Evolutionary conservation across 2,888 invertebrate genomes (phyloP).

Genomic region (Autographa pulchrina): DNA sequence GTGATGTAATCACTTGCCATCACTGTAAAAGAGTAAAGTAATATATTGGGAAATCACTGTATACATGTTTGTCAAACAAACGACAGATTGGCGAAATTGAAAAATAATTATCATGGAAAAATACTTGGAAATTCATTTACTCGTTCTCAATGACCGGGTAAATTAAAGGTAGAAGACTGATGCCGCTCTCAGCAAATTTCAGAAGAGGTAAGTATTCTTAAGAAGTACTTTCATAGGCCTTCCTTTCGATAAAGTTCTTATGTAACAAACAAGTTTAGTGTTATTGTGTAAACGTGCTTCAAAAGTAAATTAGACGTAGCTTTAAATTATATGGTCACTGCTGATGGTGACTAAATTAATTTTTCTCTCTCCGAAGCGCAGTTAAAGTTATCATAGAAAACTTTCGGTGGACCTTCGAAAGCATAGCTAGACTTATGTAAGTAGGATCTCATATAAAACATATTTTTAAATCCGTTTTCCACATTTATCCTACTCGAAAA

Average conservation of each 20-base stretch:
- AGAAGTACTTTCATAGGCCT: neutral
- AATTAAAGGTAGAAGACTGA: slow-evolving; percentile 52
- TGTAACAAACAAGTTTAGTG: neutral
- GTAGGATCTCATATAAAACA: too few relatives aligned
- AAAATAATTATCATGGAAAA: slow-evolving; percentile 10
- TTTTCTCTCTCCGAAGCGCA: too few relatives aligned
- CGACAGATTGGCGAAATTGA: slow-evolving; percentile 3
- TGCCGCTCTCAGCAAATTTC: slow-evolving; percentile 82
- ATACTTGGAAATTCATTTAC: slow-evolving; percentile 2
- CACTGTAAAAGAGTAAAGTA: too few relatives aligned
- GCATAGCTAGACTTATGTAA: too few relatives aligned
- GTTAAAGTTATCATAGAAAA: too few relatives aligned
- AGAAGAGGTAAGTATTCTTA: slow-evolving; percentile 72
- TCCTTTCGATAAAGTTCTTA: neutral
- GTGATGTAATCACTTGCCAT: neutral
- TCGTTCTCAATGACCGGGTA: slow-evolving; percentile 30
- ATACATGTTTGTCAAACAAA: slow-evolving; percentile 21
- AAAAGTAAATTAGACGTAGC: neutral
- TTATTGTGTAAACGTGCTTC: neutral
- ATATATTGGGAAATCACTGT: neutral
- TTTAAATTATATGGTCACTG: neutral
- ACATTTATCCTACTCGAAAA: too few relatives aligned
- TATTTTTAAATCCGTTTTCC: too few relatives aligned
- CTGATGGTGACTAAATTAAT: slow-evolving; percentile 2
- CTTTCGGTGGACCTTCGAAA: too few relatives aligned